Evolutionary conservation across 2,113 vertebrate genomes (phyloP).

Genomic region (Pterocles burchelli): DNA sequence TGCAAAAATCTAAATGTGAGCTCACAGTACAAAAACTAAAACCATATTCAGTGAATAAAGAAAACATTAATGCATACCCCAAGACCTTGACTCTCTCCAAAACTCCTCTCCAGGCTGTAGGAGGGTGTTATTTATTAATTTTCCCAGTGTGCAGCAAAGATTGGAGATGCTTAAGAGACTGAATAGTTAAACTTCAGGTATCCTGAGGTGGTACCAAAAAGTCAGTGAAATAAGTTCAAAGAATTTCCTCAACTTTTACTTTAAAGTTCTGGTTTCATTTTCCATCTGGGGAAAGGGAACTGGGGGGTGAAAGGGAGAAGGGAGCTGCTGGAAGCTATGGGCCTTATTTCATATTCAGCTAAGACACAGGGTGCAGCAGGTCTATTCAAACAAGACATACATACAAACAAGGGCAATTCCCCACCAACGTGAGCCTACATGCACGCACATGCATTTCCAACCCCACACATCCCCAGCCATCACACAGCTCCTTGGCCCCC

Average conservation of each 20-base stretch:
- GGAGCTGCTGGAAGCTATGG: not conserved
- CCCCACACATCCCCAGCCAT: not conserved
- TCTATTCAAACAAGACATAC: not conserved
- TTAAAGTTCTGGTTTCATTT: not conserved
- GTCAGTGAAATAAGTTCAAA: rapidly evolving
- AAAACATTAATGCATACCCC: not conserved
- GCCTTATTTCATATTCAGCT: not conserved
- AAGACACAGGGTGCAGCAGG: not conserved
- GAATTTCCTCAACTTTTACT: not conserved
- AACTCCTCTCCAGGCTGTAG: not conserved
- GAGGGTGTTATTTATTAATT: not conserved
- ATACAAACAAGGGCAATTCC: not conserved
- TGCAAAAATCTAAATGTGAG: not conserved
- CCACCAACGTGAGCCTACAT: not conserved
- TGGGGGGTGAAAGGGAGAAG: not conserved
- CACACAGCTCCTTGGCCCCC: not conserved
- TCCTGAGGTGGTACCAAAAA: not conserved
- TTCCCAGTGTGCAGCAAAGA: not conserved
- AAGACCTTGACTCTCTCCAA: not conserved
- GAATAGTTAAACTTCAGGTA: not conserved
- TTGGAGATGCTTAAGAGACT: not conserved
- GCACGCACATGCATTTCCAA: not conserved
- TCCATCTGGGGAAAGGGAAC: not conserved
- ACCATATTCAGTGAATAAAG: not conserved
- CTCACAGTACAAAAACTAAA: not conserved